These are phyloP conservation scores for Antigone vipio DNA, from an alignment of 2,113 vertebrate species.

Conservation along the genomic window DNA sequence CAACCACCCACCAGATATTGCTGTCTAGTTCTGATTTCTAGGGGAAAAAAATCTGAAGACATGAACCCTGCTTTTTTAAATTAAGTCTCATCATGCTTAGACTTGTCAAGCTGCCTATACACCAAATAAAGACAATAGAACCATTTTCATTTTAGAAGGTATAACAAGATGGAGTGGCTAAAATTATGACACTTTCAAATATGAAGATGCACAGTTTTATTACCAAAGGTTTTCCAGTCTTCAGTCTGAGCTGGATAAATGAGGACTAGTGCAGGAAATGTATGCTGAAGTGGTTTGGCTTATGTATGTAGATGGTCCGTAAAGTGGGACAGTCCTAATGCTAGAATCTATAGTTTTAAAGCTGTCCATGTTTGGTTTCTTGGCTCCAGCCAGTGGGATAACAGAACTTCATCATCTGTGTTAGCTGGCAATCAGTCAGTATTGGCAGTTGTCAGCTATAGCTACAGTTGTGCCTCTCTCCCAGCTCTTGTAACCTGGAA, in stretches of 20 bases:
- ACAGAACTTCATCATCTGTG: background rate
- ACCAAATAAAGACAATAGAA: background rate
- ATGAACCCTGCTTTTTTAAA: background rate
- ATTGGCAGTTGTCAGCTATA: background rate
- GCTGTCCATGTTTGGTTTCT: background rate
- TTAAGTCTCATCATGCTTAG: background rate
- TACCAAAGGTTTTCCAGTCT: background rate
- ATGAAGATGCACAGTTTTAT: background rate
- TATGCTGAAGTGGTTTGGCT: background rate
- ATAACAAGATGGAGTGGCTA: background rate
- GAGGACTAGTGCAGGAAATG: background rate
- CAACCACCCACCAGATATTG: background rate
- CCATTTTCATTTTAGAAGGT: background rate
- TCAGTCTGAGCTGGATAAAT: background rate
- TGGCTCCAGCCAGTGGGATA: background rate
- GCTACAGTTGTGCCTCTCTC: background rate
- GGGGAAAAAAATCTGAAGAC: background rate
- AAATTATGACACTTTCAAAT: background rate
- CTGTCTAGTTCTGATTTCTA: background rate
- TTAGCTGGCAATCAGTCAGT: background rate
- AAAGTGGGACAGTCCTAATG: background rate
- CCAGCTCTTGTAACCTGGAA: background rate
- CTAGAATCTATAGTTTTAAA: background rate
- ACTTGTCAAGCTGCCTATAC: background rate
- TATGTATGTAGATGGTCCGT: background rate